Evolutionary conservation across 2,113 vertebrate species (phyloP).

Genomic region (Bubo blakistoni): DNA sequence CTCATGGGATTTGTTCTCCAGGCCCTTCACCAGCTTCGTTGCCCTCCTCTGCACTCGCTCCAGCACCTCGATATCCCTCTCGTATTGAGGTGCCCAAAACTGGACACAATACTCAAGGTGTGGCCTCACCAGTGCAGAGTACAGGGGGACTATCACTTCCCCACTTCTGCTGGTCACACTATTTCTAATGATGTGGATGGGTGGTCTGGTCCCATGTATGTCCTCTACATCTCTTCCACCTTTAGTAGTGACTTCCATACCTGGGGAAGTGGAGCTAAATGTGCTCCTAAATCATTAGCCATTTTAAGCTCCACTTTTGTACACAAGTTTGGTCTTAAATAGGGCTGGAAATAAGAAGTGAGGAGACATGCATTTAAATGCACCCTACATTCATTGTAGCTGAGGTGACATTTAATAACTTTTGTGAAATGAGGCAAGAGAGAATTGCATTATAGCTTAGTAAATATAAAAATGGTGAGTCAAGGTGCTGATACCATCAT

Average conservation of each 20-base stretch:
- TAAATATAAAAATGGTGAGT: conserved; percentile 23
- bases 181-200: no score
- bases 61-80: no score
- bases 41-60: no score
- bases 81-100: no score
- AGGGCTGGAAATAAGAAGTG: not conserved
- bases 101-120: no score
- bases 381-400: not conserved
- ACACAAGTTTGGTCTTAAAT: not conserved
- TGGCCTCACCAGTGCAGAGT: no score
- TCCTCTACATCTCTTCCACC: not conserved
- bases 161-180: no score
- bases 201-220: not conserved
- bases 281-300: not conserved
- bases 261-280: not conserved
- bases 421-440: conserved; percentile 21
- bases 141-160: no score
- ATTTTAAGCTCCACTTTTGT: not conserved
- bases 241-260: not conserved
- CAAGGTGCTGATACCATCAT: not conserved
- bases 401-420: conserved; percentile 41
- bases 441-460: not conserved
- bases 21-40: no score
- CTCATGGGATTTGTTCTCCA: no score
- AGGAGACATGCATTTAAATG: conserved; percentile 16